Evolutionary conservation across 1,140 invertebrate genomes (phyloP).

Genomic region (Rhynchophorus ferrugineus): DNA sequence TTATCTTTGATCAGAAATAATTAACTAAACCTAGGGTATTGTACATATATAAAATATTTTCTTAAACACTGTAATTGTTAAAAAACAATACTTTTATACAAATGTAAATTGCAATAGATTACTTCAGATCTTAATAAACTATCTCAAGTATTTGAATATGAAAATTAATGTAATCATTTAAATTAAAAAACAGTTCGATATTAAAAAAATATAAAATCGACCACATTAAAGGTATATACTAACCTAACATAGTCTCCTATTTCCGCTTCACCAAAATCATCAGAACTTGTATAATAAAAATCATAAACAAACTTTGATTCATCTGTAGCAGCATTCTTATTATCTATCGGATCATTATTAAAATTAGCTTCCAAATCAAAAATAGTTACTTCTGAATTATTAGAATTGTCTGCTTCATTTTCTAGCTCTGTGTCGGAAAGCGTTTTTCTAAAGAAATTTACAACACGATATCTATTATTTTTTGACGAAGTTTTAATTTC

Average conservation of each 20-base stretch:
- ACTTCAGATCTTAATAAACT: no score
- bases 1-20: no score
- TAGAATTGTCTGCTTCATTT: conserved; percentile 10
- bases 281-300: conserved; percentile 46
- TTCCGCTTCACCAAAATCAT: conserved; percentile 47
- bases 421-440: conserved; percentile 18
- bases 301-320: conserved; percentile 47
- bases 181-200: no score
- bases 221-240: conserved; percentile 13
- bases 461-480: conserved; percentile 45
- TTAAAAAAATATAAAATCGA: conserved; percentile 9
- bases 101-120: no score
- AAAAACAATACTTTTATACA: no score
- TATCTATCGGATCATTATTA: conserved; percentile 8
- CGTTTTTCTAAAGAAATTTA: conserved; percentile 38
- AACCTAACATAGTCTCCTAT: conserved; percentile 47
- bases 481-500: conserved; percentile 40
- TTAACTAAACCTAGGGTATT: no score
- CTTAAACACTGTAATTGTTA: no score
- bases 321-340: conserved; percentile 9
- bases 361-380: conserved; percentile 40
- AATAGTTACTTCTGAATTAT: conserved; percentile 29
- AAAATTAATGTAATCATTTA: no score
- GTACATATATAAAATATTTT: no score
- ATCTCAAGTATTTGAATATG: no score